phyloP scores from a whole-genome alignment of 2,113 vertebrate genomes.

The Myotis brandtii region DNA sequence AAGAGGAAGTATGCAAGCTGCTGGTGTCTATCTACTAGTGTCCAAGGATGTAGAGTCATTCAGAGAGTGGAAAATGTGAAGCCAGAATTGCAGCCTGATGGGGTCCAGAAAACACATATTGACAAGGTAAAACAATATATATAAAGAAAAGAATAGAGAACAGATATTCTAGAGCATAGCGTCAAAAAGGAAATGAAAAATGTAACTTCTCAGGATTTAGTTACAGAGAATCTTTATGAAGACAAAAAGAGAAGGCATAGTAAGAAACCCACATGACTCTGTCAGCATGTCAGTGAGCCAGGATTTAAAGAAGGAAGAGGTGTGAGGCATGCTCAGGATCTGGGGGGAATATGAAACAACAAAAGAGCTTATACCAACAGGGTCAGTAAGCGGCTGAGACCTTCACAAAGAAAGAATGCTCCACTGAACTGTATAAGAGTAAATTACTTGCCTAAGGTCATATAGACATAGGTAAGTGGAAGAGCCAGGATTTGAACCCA shows the following conservation, averaged over 20 bases:
- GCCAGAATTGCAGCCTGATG: background rate
- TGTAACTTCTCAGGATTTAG: background rate
- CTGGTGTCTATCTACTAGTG: background rate
- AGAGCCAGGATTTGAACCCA: background rate
- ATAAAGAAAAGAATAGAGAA: background rate
- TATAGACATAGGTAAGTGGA: background rate
- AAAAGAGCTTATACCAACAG: background rate
- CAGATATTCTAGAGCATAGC: background rate
- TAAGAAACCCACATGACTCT: background rate
- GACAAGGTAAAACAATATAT: background rate
- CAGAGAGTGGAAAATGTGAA: background rate
- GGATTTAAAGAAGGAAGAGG: background rate
- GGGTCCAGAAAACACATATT: background rate
- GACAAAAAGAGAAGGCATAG: background rate
- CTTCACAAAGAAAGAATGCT: background rate
- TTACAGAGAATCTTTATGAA: background rate
- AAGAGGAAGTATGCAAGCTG: background rate
- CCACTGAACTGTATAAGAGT: background rate
- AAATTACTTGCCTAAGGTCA: background rate
- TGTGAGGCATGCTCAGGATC: background rate
- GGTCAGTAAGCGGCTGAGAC: background rate
- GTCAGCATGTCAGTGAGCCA: background rate
- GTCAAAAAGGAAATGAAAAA: background rate
- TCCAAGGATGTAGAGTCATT: background rate
- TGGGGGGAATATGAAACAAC: background rate